Percentiles rank a stretch among this genome's conserved stretches.
Evolutionary conservation across 2,888 invertebrate genomes (phyloP).

Genomic region (Diarsia mendica): DNA sequence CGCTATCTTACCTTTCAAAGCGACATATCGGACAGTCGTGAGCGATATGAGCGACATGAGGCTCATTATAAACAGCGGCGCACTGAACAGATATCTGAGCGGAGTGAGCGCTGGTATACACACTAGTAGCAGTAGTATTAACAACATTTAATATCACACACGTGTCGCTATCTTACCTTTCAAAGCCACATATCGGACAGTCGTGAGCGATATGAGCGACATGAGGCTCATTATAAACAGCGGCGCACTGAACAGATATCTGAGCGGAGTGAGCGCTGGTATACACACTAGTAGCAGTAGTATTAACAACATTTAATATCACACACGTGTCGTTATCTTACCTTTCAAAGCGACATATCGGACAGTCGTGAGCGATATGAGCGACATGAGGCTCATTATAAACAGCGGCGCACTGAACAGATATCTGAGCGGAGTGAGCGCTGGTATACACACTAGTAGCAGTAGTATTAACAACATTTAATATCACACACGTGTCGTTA

Average conservation of each 20-base stretch:
- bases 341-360: too few species aligned
- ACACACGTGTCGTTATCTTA: too few species aligned
- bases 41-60: too few species aligned
- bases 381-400: constrained; percentile 59
- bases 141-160: too few species aligned
- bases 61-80: too few species aligned
- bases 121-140: too few species aligned
- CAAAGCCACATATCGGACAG: constrained; percentile 71
- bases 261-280: constrained; percentile 64
- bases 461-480: constrained; percentile 47
- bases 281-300: constrained; percentile 67
- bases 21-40: too few species aligned
- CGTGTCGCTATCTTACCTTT: constrained; percentile 70
- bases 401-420: constrained; percentile 75
- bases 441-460: constrained; percentile 65
- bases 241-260: constrained; percentile 77
- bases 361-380: too few species aligned
- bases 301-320: not conserved
- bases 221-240: constrained; percentile 72
- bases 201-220: constrained; percentile 71
- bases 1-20: too few species aligned
- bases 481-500: not conserved
- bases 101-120: too few species aligned
- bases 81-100: too few species aligned
- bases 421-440: constrained; percentile 72